These are phyloP conservation scores for Zygothrica quintamaculata DNA, from an alignment of 2,888 invertebrate species.

Conservation along the genomic window DNA sequence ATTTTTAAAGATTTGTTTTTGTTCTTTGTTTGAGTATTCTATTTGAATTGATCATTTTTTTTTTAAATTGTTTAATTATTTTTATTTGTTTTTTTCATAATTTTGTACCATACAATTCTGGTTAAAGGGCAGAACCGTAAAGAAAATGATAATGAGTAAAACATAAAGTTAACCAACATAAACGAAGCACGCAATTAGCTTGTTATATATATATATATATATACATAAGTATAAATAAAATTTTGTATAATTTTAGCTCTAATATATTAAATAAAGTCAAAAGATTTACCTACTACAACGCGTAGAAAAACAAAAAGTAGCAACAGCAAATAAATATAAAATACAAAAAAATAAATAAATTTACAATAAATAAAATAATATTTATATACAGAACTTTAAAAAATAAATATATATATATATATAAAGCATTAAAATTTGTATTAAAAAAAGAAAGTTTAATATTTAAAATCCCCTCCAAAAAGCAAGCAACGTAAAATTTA, in stretches of 20 bases:
- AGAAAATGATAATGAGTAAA: constrained; percentile 8
- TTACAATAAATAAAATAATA: constrained; percentile 19
- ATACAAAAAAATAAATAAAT: constrained; percentile 3
- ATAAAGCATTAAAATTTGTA: constrained; percentile 1
- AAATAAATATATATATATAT: constrained; percentile 1
- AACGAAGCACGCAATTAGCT: constrained; percentile 36
- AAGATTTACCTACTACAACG: constrained; percentile 58
- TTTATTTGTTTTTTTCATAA: constrained; percentile 8
- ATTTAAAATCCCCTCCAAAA: constrained; percentile 53
- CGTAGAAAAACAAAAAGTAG: constrained; percentile 51
- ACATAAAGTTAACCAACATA: constrained; percentile 15
- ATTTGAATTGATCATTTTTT: neutral
- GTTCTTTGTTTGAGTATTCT: no score
- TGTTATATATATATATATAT: constrained; percentile 25
- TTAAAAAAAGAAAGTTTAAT: constrained; percentile 14
- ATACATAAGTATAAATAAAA: constrained; percentile 35
- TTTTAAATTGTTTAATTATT: constrained; percentile 12
- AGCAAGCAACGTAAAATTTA: constrained; percentile 29
- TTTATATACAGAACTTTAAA: neutral
- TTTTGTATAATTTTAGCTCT: constrained; percentile 70
- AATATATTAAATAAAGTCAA: constrained; percentile 69
- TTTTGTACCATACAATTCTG: constrained; percentile 13
- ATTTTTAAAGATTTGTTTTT: no score
- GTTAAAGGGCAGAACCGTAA: constrained; percentile 12
- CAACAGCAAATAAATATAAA: constrained; percentile 23